Base-by-base conservation (phyloP, 2,888 invertebrate species). In the Eulithis testata region DNA sequence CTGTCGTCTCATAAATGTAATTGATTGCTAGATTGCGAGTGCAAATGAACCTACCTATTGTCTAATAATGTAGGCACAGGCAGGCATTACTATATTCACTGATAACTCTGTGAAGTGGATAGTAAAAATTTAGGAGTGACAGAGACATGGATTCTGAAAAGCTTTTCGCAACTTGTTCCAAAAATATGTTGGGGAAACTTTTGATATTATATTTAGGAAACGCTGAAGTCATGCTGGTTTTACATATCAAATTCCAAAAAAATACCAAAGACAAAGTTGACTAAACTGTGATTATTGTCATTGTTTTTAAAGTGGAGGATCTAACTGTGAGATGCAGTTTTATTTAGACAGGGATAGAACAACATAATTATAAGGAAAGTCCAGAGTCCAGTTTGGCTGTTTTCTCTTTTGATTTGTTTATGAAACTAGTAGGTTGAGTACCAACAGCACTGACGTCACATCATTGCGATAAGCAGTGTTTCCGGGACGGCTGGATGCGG, bases 401-500 rank as follows among this genome's bases (percentile, higher is more conserved):
- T 37, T 60, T 52, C 45, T 27, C 43, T 27, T 49, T 51, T 27
- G 43, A 59, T 63, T 63, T 63, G 49, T 63, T 54, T 54, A 58
- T 58, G 8, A 53, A 47, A 47, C 27, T 50, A 14, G 47, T 40
- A 9, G 9, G 40, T 8, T 40, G 9, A 9, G 40, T 40, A 40
- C 40, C 31, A 5, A 31, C 9, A 36, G 54, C 14, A 12, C 37
- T 56, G 62, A 63, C 66, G 63, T 66, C 44, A 63, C 54, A 50
- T n/a, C 11, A 21, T 12, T 45, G 47, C 53, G 64, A 66, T 66
- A 63, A 62, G 36, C 40, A 31, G 43, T n/a, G 66, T 63, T 89
- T 89, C 90, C 90, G 89, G 88, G 86, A 83, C 87, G 85, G 83
- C 82, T 85, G 86, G 80, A 75, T 78, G 79, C 83, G 84, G 78